Evolutionary conservation across 2,113 vertebrate species (phyloP).

Genomic region (Lamprotornis superbus): DNA sequence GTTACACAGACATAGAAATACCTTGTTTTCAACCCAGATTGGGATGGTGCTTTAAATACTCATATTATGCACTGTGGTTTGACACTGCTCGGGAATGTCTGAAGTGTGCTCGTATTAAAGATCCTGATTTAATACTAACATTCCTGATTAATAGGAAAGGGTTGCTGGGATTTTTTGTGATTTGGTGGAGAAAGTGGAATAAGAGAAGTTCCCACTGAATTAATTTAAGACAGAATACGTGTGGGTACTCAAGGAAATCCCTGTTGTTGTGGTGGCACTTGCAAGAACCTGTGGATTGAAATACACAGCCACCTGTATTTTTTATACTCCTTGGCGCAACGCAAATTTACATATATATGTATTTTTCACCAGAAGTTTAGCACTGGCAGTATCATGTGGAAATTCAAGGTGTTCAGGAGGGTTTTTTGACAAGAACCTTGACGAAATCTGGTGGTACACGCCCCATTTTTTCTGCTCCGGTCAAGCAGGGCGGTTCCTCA

Average conservation of each 20-base stretch:
- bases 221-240: accelerated
- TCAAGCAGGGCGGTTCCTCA: accelerated
- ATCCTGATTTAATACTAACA: background rate
- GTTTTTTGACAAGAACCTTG: background rate
- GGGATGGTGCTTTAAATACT: background rate
- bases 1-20: background rate
- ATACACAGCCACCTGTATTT: background rate
- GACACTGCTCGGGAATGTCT: background rate
- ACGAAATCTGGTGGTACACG: background rate
- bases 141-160: background rate
- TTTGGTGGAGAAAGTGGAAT: background rate
- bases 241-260: background rate
- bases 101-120: background rate
- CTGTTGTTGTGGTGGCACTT: background rate
- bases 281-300: background rate
- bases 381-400: background rate
- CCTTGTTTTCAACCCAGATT: background rate
- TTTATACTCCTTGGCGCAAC: background rate
- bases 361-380: constrained; percentile 25
- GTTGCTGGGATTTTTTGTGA: background rate
- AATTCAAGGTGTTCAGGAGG: background rate
- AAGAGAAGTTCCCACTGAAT: background rate
- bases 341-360: background rate
- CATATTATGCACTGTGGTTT: background rate
- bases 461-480: accelerated